Evolutionary conservation across 2,113 vertebrate species (phyloP).

Genomic region (Lycocorax pyrrhopterus): DNA sequence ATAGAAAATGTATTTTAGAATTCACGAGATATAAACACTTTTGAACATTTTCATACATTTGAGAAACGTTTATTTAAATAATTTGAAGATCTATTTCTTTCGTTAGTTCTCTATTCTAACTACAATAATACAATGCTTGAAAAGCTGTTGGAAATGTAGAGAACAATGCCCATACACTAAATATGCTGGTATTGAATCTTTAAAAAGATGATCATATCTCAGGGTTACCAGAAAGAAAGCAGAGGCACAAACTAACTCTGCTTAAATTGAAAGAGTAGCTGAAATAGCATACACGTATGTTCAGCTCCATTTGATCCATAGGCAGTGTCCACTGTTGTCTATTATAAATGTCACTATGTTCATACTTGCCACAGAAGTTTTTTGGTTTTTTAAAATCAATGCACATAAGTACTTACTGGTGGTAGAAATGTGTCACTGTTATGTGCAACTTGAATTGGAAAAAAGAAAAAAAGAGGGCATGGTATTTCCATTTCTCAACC

Average conservation of each 20-base stretch:
- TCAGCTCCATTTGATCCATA: background rate
- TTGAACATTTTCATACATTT: background rate
- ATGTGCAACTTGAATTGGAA: background rate
- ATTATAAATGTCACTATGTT: background rate
- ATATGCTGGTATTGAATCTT: background rate
- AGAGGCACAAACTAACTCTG: background rate
- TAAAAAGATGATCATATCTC: background rate
- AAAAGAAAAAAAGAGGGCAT: background rate
- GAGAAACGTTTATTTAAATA: background rate
- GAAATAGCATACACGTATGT: background rate
- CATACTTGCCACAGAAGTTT: background rate
- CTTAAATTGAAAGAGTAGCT: background rate
- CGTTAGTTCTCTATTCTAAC: background rate
- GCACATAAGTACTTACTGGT: background rate
- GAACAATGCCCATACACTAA: background rate
- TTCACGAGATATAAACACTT: background rate
- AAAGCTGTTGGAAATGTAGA: background rate
- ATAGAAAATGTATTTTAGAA: background rate
- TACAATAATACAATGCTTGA: background rate
- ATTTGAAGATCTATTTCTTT: background rate
- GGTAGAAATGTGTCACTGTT: background rate
- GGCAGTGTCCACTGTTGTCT: background rate
- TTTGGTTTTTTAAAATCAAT: background rate
- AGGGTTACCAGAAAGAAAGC: background rate
- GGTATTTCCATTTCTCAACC: background rate